A percentile compares a stretch with the other conserved stretches of the same genome.
Evolutionary conservation across 1,140 invertebrate species (phyloP).

Genomic region (Drosophila kepulauana): DNA sequence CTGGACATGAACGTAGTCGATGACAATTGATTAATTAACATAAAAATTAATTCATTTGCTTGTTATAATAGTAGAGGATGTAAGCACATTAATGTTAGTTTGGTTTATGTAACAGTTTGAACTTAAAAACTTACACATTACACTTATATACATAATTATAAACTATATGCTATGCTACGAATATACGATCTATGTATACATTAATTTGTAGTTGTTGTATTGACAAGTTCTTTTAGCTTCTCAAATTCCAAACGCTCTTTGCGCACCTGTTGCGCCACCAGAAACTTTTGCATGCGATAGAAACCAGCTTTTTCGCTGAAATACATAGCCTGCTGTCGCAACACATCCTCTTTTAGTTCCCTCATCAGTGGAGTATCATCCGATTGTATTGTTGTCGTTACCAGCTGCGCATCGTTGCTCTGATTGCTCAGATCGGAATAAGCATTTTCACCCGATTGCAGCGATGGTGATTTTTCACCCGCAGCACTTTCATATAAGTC

Average conservation of each 20-base stretch:
- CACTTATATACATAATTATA: conserved; percentile 22
- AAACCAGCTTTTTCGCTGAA: conserved; percentile 65
- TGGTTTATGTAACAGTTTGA: conserved; percentile 38
- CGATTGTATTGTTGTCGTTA: conserved; percentile 38
- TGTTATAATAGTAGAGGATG: conserved; percentile 43
- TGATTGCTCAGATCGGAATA: conserved; percentile 39
- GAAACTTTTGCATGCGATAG: conserved; percentile 74
- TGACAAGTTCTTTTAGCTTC: conserved; percentile 5
- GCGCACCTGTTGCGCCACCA: conserved; percentile 63
- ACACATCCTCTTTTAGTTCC: conserved; percentile 59
- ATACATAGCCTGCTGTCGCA: conserved; percentile 66
- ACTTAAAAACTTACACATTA: conserved; percentile 39
- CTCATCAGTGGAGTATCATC: conserved; percentile 46
- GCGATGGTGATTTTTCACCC: conserved; percentile 35
- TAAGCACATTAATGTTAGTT: conserved; percentile 28
- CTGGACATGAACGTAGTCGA: conserved; percentile 71
- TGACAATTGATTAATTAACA: conserved; percentile 13
- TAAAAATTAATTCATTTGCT: conserved; percentile 12
- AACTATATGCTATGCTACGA: neutral
- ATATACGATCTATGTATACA: neutral
- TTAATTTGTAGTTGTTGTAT: neutral
- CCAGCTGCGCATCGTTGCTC: conserved; percentile 39
- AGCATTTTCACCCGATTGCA: conserved; percentile 30
- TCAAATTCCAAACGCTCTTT: conserved; percentile 61
- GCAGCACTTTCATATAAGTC: conserved; percentile 24